Evolutionary conservation across 2,113 vertebrate genomes (phyloP), one percentile per base, ranked within the genome.

Genomic region (Aramus guarauna): DNA sequence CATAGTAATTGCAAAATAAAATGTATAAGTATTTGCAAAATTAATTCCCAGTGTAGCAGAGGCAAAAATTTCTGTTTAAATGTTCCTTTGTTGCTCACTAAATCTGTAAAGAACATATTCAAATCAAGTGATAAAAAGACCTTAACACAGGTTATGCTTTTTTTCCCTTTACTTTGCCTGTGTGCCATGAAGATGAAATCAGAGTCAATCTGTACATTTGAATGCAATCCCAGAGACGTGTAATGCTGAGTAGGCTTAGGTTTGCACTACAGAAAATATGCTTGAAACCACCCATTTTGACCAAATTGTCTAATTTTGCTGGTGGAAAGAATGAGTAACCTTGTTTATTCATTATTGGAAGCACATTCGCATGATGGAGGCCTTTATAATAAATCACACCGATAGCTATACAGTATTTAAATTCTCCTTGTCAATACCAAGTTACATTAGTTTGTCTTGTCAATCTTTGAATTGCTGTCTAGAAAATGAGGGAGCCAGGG

Each of bases 11-110:
- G 56, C 53, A 68, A 72, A 92, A n/a, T 26, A 37, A 90, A 72
- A 85, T 15, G 11, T 63, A 47, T 63, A 93, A 94, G 90, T 92
- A 82, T 82, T 93, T 90, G 58, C 30, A 15, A 15, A 68, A 92
- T 36, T 23, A 93, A 76, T 85, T 88, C 15, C 32, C 34, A 75
- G 58, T 24, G 48, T 55, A 85, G 53, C 77, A 95, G 85, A 90
- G 88, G 62, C 74, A 43, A 75, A 88, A 79, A 36, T 4, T 48
- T 78, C 88, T 68, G 39, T 43, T 72, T 12, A 72, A 55, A 56
- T 60, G 4, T 47, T 93, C 34, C 32, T 81, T 32, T 5, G 0
- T 34, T 78, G 74, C 90, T 90, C n/a, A 15, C 13, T 67, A 48
- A 48, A 45, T 68, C 24, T 30, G 24, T 64, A 47, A 50, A 71